phyloP scores from a whole-genome alignment of 2,888 invertebrate species.

The Tinea trinotella region DNA sequence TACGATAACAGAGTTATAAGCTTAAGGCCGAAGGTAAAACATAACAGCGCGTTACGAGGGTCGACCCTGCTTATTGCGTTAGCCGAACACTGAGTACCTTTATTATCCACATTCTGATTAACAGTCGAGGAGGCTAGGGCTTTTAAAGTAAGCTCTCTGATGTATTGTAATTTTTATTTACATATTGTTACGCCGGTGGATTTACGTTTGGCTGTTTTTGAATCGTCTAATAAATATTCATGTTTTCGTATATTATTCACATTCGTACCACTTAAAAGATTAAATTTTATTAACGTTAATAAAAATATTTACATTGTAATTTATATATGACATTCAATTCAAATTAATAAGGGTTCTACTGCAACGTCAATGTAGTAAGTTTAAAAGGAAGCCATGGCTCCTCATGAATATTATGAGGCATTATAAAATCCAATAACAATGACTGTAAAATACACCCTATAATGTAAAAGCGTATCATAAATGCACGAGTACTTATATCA shows the following conservation, averaged over 20 bases:
- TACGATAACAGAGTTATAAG: constrained; percentile 51
- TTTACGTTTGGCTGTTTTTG: constrained; percentile 2
- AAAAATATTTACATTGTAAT: background rate
- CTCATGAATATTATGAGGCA: background rate
- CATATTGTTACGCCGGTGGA: constrained; percentile 7
- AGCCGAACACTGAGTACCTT: constrained; percentile 35
- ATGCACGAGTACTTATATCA: background rate
- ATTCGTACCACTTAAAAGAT: background rate
- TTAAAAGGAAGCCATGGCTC: background rate
- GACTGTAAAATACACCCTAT: background rate
- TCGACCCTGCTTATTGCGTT: constrained; percentile 58
- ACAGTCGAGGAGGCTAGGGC: constrained; percentile 4
- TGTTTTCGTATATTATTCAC: background rate
- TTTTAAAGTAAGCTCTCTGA: constrained; percentile 9
- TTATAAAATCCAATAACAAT: background rate
- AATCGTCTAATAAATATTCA: constrained; percentile 8
- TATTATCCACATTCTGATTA: constrained; percentile 34
- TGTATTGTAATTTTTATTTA: constrained; percentile 13
- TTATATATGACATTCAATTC: background rate
- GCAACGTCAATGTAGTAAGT: background rate
- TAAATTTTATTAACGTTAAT: constrained; percentile 2
- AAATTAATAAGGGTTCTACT: too few relatives aligned
- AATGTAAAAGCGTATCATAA: background rate
- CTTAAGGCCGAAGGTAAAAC: constrained; percentile 47
- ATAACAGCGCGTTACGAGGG: constrained; percentile 57